phyloP scores from a whole-genome alignment of 2,797 vertebrate species.

The Loris lydekkerianus region DNA sequence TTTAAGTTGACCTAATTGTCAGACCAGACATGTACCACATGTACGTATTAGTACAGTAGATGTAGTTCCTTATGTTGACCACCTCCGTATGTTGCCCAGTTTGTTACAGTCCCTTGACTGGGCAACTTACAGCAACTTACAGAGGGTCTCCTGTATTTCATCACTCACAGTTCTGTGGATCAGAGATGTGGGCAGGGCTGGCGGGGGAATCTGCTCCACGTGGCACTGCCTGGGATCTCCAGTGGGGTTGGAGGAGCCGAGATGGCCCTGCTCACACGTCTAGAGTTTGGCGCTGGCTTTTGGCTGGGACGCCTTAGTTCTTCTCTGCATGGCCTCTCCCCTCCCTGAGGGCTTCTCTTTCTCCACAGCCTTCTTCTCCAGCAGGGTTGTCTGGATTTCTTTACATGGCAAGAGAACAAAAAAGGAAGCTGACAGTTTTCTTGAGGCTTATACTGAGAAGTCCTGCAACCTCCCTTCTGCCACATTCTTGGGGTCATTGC shows the following conservation, averaged over 20 bases:
- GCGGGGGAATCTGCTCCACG: neutral
- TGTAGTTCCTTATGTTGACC: too few relatives aligned
- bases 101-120: too few relatives aligned
- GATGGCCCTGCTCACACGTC: neutral
- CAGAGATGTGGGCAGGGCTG: neutral
- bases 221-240: neutral
- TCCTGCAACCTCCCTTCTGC: neutral
- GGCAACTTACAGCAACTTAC: too few relatives aligned
- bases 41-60: too few relatives aligned
- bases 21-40: too few relatives aligned
- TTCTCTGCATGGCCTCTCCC: neutral
- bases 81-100: too few relatives aligned
- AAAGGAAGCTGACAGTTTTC: neutral
- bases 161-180: neutral
- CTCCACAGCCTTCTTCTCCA: neutral
- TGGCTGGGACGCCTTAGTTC: neutral
- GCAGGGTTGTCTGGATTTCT: neutral
- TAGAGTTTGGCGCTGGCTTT: neutral
- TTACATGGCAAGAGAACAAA: neutral
- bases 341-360: neutral
- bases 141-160: neutral
- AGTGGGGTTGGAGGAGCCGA: neutral
- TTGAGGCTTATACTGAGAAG: neutral
- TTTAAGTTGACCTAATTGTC: too few relatives aligned
- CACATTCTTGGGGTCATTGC: neutral